A percentile compares a stretch with the other conserved stretches of the same genome.
Conservation (phyloP, 2,797 vertebrate species). For the Sphenodon punctatus region DNA sequence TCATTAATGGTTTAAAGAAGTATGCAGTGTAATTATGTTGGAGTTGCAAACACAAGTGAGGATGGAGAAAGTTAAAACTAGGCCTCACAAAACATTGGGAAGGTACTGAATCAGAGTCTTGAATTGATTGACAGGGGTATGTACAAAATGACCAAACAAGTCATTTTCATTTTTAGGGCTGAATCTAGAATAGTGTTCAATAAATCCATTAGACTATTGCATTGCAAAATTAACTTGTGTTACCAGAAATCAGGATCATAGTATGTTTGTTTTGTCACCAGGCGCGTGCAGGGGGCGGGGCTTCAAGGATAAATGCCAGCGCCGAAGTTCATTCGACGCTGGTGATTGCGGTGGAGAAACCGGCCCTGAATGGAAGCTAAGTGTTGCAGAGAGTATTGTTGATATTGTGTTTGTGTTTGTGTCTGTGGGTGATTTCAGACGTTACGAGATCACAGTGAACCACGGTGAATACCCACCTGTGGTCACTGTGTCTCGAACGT, state of each 20-base stretch:
- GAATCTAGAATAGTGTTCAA: background rate
- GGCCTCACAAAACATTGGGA: background rate
- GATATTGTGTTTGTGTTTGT: too few relatives aligned
- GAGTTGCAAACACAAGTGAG: background rate
- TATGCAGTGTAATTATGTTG: background rate
- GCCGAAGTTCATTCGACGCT: too few relatives aligned
- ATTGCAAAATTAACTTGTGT: background rate
- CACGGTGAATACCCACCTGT: too few relatives aligned
- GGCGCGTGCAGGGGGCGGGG: too few relatives aligned
- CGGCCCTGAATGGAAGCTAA: too few relatives aligned
- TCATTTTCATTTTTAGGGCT: background rate
- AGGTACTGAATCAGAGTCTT: accelerated
- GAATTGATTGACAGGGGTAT: background rate
- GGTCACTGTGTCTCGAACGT: too few relatives aligned
- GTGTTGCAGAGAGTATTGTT: too few relatives aligned
- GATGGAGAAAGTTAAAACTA: background rate
- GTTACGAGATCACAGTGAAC: too few relatives aligned
- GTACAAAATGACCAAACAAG: accelerated
- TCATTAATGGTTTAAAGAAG: background rate
- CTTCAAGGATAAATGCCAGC: too few relatives aligned
- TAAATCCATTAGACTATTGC: background rate
- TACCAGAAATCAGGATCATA: background rate
- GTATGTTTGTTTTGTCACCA: too few relatives aligned
- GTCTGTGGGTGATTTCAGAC: too few relatives aligned
- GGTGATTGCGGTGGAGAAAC: too few relatives aligned